Conservation (phyloP, 2,113 vertebrate species). For the Ovis canadensis region DNA sequence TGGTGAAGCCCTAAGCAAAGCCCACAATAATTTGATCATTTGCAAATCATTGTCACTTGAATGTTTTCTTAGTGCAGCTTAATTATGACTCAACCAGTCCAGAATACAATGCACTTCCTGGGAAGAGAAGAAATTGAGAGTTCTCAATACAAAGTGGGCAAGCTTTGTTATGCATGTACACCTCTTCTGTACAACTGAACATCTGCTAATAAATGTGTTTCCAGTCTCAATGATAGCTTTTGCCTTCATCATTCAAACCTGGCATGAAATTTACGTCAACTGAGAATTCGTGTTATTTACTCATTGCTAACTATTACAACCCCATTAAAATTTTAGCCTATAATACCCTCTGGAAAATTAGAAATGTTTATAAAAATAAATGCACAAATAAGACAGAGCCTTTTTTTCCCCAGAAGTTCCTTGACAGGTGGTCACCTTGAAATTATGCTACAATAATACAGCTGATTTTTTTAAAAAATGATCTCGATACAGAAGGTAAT, state of each 20-base stretch:
- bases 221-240: constrained; percentile 71
- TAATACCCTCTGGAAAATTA: constrained; percentile 72
- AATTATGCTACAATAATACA: constrained; percentile 58
- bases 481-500: constrained; percentile 75
- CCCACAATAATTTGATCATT: constrained; percentile 74
- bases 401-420: constrained; percentile 59
- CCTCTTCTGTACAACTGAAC: constrained; percentile 74
- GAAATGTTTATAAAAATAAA: constrained; percentile 70
- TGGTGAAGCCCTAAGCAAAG: constrained; percentile 73
- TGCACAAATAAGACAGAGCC: constrained; percentile 57
- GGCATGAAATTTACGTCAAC: constrained; percentile 67
- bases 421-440: constrained; percentile 82
- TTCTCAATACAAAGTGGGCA: constrained; percentile 53
- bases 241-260: constrained; percentile 73
- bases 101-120: constrained; percentile 70
- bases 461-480: constrained; percentile 40
- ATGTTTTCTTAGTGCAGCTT: constrained; percentile 75
- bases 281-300: constrained; percentile 77
- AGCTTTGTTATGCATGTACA: constrained; percentile 72
- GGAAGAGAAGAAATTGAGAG: constrained; percentile 66
- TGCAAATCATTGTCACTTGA: constrained; percentile 75
- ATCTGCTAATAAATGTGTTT: constrained; percentile 81
- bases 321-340: constrained; percentile 72
- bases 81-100: constrained; percentile 75
- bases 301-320: constrained; percentile 72